A percentile compares a stretch with the other conserved stretches of the same genome.
These are phyloP conservation scores for Amazona guildingii DNA, from an alignment of 2,113 vertebrate genomes.

Conservation along the genomic window DNA sequence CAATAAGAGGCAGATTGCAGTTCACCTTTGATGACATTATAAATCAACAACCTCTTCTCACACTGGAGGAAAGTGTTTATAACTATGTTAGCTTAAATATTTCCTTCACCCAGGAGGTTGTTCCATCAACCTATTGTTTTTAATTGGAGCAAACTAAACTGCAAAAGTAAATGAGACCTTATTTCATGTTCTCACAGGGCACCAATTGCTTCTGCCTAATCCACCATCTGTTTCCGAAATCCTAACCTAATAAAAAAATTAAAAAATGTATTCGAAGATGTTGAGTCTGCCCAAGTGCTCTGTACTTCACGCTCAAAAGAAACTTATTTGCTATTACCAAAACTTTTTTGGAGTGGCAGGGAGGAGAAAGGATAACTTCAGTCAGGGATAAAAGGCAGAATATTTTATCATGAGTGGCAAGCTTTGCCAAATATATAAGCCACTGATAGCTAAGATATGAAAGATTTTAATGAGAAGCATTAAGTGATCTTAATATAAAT, in stretches of 20 bases:
- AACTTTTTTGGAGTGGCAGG: background rate
- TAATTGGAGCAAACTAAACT: background rate
- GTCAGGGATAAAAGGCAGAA: background rate
- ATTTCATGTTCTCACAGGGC: background rate
- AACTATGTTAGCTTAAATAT: background rate
- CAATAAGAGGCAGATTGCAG: background rate
- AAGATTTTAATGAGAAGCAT: slow-evolving; percentile 19
- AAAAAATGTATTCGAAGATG: background rate
- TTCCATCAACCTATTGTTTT: background rate
- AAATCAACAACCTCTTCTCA: background rate
- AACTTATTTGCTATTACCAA: background rate
- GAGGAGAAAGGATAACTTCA: background rate
- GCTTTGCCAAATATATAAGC: slow-evolving; percentile 1
- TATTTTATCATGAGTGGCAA: background rate
- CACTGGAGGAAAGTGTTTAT: background rate
- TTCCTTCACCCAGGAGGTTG: background rate
- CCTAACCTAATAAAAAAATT: background rate
- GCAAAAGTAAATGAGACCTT: background rate
- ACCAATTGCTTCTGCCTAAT: background rate
- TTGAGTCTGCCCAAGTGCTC: background rate
- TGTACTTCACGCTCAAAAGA: background rate
- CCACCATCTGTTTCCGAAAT: background rate
- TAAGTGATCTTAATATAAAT: slow-evolving; percentile 40
- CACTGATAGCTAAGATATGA: background rate
- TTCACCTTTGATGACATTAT: background rate